phyloP scores from a whole-genome alignment of 2,888 invertebrate species.

The Magallana nippona region DNA sequence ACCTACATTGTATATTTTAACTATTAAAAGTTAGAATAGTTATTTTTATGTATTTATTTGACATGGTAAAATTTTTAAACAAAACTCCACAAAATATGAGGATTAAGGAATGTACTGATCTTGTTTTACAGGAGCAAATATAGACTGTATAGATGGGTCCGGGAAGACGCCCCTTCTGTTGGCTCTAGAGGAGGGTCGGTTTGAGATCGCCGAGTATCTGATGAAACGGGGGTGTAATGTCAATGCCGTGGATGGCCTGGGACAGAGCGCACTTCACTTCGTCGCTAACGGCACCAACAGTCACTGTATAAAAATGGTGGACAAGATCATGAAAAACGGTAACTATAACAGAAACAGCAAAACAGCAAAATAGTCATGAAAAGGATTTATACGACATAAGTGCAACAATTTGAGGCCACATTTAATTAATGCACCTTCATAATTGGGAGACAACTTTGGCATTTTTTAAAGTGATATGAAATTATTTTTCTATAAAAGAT shows the following conservation, averaged over 20 bases:
- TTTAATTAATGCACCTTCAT: too few relatives aligned
- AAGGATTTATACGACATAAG: too few relatives aligned
- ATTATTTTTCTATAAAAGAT: too few relatives aligned
- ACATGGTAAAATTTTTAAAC: too few relatives aligned
- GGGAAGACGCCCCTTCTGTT: slow-evolving; percentile 56
- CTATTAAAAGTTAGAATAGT: too few relatives aligned
- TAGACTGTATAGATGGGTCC: slow-evolving; percentile 50
- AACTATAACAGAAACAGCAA: not conserved
- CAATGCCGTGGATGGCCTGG: slow-evolving; percentile 51
- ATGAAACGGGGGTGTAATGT: slow-evolving; percentile 59
- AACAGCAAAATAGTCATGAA: not conserved
- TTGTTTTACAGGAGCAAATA: slow-evolving; percentile 47
- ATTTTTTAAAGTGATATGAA: too few relatives aligned
- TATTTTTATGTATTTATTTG: too few relatives aligned
- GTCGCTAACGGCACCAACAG: slow-evolving; percentile 27
- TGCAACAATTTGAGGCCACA: too few relatives aligned
- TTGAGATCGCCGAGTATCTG: slow-evolving; percentile 52
- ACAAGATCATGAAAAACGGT: slow-evolving; percentile 45
- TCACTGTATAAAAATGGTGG: slow-evolving; percentile 37
- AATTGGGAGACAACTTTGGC: too few relatives aligned
- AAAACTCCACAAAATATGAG: too few relatives aligned
- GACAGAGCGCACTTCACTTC: slow-evolving; percentile 54
- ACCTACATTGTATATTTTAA: too few relatives aligned
- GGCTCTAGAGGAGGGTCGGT: slow-evolving; percentile 55
- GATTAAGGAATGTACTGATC: too few relatives aligned